Conservation (phyloP, 2,797 vertebrate species). For the Galagoides demidoff region DNA sequence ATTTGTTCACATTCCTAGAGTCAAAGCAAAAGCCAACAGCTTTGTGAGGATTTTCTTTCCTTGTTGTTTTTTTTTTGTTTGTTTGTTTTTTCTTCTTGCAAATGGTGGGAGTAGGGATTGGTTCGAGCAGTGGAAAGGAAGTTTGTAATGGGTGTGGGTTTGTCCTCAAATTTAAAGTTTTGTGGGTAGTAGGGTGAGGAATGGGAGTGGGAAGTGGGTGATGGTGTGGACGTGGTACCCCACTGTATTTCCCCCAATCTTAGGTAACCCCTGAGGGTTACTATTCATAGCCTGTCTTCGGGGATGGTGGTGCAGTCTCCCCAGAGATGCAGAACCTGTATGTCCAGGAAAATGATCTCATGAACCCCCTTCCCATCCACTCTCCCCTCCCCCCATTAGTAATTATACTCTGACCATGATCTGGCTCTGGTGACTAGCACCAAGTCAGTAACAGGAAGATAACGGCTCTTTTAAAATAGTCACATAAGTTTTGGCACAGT, state of each 20-base stretch:
- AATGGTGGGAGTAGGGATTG: neutral
- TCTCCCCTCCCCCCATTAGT: neutral
- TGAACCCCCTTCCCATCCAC: neutral
- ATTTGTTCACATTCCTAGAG: neutral
- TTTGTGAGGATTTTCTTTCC: neutral
- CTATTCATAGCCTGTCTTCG: neutral
- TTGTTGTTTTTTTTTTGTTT: neutral
- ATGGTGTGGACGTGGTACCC: neutral
- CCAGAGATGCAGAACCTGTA: neutral
- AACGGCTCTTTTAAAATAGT: neutral
- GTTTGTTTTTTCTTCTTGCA: neutral
- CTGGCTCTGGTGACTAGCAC: neutral
- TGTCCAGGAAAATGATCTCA: neutral
- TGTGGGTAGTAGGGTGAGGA: neutral
- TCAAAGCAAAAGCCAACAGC: neutral
- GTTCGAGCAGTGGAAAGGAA: neutral
- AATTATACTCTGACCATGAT: neutral
- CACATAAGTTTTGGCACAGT: too few relatives aligned
- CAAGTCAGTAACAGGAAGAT: neutral
- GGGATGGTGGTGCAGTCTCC: accelerated
- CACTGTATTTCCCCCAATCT: neutral
- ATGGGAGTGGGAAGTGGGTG: neutral
- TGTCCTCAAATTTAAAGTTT: neutral
- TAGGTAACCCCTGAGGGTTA: neutral
- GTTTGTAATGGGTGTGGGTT: neutral